A percentile compares a stretch with the other conserved stretches of the same genome.
phyloP scores from a whole-genome alignment of 2,888 invertebrate genomes.

The Dicycla oo region DNA sequence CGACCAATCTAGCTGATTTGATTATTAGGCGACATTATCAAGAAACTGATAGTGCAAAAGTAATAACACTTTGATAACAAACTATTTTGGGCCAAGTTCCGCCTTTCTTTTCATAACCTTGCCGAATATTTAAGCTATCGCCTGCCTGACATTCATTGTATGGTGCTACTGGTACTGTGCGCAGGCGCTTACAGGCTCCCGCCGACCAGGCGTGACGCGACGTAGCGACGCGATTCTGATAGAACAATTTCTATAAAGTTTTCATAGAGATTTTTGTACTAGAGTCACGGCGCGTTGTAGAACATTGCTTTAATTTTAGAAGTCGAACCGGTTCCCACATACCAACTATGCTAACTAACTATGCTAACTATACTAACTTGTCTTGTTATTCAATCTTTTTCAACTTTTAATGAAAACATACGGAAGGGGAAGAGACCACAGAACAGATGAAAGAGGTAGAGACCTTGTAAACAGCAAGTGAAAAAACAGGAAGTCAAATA shows the following conservation, averaged over 20 bases:
- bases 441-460: conserved; percentile 35
- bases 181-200: background rate
- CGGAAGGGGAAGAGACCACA: conserved; percentile 43
- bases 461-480: conserved; percentile 13
- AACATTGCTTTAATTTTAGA: background rate
- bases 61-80: background rate
- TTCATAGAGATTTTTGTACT: no score
- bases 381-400: background rate
- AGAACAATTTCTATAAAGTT: no score
- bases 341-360: no score
- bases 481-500: conserved; percentile 8
- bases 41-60: background rate
- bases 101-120: background rate
- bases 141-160: background rate
- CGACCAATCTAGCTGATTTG: background rate
- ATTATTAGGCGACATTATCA: background rate
- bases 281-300: background rate
- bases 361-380: no score
- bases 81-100: background rate
- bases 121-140: background rate
- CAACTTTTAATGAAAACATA: conserved; percentile 8
- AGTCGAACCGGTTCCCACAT: conserved; percentile 4
- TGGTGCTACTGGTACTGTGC: background rate
- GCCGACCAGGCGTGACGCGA: no score
- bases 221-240: no score